These are phyloP conservation scores for Stenodera caucasica DNA, from an alignment of 2,888 invertebrate species.

Conservation along the genomic window DNA sequence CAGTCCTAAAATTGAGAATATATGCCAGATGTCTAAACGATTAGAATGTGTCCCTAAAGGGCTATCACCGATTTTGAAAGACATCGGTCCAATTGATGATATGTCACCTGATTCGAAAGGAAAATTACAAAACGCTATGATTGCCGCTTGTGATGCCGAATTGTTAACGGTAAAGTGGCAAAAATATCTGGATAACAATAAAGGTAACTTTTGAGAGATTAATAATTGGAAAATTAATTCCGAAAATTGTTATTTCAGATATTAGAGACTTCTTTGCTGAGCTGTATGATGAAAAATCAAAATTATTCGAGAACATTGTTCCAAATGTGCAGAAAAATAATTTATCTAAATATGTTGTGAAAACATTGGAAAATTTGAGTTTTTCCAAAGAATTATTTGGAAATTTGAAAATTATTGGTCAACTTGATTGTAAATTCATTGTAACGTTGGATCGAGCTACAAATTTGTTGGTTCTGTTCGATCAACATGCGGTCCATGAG, in stretches of 20 bases:
- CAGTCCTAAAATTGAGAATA: conserved; percentile 15
- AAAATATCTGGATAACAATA: conserved; percentile 40
- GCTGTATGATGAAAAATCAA: conserved; percentile 46
- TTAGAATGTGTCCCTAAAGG: conserved; percentile 63
- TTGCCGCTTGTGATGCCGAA: conserved; percentile 48
- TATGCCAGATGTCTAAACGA: conserved; percentile 56
- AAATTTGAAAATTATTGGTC: conserved; percentile 63
- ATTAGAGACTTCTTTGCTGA: conserved; percentile 47
- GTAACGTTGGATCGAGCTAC: conserved; percentile 56
- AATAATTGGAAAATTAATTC: neutral
- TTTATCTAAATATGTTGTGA: conserved; percentile 14
- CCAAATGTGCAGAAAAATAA: conserved; percentile 36
- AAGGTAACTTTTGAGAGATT: conserved; percentile 33
- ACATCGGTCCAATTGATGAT: conserved; percentile 40
- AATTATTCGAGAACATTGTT: conserved; percentile 41
- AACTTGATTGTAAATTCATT: conserved; percentile 76
- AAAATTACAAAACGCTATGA: conserved; percentile 45
- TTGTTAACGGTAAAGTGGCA: conserved; percentile 51
- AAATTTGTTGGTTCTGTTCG: conserved; percentile 68
- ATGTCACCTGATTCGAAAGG: conserved; percentile 48
- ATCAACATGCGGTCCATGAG: conserved; percentile 89
- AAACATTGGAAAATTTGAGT: conserved; percentile 29
- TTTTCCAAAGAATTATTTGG: conserved; percentile 58
- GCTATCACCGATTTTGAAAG: conserved; percentile 60
- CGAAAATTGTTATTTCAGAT: conserved; percentile 39